Base-by-base conservation (phyloP, 1,140 invertebrate species). In the Dendrolimus kikuchii region DNA sequence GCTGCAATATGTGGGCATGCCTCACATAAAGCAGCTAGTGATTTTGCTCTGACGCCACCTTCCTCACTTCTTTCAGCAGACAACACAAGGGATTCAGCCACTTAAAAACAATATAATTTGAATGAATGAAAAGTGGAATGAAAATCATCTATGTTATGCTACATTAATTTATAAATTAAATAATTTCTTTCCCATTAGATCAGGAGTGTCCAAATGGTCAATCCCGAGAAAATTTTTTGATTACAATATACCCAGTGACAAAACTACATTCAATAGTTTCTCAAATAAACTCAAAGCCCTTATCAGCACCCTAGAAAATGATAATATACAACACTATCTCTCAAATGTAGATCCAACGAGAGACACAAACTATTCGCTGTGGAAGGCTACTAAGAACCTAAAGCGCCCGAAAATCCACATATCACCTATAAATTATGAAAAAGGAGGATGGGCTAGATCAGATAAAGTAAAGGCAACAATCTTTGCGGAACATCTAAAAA, bases 51-150 rank as follows among this genome's bases (percentile, higher is more conserved):
- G 37, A 85, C 78, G 4, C 81, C 90, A 8, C 95, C 94, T 57
- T 96, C 95, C 74, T 97, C 96, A 68, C 95, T 93, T 71, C 94
- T 93, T 71, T 98, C 96, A 46, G 96, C 95, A 88, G 95, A 96
- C 49, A 92, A 86, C 42, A 98, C 95, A 40, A 99, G 85, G 68
- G 93, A 92, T 6, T 92, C 90, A 57, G 95, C 96, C 37, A 98
- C 95, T 95, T 66, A 38, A 89, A 88, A 23, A 23, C 23, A 23
- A 23, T 23, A 23, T 23, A 23, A 23, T 23, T 1, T 23, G 1
- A 23, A 23, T 23, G 23, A 23, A 3, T 23, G 23, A 23, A 23
- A 23, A 23, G 23, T 23, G 3, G 23, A 23, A 23, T 23, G 41
- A 43, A 46, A 51, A 46, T 8, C 48, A 6, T 41, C 40, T 36